A percentile compares a stretch with the other conserved stretches of the same genome.
Conservation (phyloP, 2,888 invertebrate genomes). For the Polyommatus icarus region DNA sequence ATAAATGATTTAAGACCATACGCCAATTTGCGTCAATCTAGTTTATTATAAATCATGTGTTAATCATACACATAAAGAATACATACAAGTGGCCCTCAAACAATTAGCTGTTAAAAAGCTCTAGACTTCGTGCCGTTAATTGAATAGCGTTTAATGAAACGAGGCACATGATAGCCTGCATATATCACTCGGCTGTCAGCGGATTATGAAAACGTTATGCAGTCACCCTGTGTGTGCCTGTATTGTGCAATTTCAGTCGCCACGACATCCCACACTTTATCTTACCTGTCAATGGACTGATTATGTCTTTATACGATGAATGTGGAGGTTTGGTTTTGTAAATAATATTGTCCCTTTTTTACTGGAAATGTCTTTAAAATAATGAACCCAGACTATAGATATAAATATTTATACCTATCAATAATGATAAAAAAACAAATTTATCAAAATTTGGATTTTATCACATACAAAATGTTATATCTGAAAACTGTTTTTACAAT, state of each 20-base stretch:
- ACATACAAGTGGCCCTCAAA: background rate
- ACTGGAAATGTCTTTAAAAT: too few relatives aligned
- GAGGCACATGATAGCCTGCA: conserved; percentile 12
- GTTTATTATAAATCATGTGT: too few relatives aligned
- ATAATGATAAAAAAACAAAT: too few relatives aligned
- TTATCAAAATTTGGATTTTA: too few relatives aligned
- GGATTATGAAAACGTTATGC: conserved; percentile 34
- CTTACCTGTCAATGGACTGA: conserved; percentile 12
- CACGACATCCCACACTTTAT: conserved; percentile 5
- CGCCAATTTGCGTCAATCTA: too few relatives aligned
- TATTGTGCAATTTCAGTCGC: background rate
- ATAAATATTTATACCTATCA: too few relatives aligned
- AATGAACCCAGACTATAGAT: too few relatives aligned
- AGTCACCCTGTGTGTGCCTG: conserved; percentile 4
- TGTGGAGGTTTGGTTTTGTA: background rate
- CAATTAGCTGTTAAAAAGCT: background rate
- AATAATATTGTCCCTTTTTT: background rate
- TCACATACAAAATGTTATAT: too few relatives aligned
- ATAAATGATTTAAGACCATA: too few relatives aligned
- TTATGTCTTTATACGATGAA: background rate
- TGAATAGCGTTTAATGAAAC: conserved; percentile 26
- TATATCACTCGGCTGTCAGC: conserved; percentile 25
- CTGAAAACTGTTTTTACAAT: too few relatives aligned
- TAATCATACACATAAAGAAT: too few relatives aligned
- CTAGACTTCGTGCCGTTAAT: background rate